A percentile compares a stretch with the other conserved stretches of the same genome.
Conservation (phyloP, 1,140 invertebrate species). For the Mycetomoellerius zeteki region DNA sequence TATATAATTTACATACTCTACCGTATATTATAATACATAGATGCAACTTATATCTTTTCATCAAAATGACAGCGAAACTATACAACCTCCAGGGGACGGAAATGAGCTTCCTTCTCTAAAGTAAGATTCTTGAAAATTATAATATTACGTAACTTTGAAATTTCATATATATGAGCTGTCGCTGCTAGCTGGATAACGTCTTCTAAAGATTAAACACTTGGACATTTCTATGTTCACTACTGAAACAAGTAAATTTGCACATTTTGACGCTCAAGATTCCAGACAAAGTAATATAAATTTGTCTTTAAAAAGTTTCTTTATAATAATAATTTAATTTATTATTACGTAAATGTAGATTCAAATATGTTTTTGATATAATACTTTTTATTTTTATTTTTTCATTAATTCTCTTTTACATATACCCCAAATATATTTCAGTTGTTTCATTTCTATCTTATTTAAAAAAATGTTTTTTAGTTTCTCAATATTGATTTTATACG, state of each 20-base stretch:
- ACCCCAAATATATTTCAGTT: neutral
- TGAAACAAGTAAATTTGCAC: neutral
- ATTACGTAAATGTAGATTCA: neutral
- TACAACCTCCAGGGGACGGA: neutral
- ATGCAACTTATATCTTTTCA: conserved; percentile 3
- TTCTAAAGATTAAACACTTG: conserved; percentile 10
- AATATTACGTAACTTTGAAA: neutral
- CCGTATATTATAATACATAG: neutral
- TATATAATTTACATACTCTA: neutral
- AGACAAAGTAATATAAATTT: neutral
- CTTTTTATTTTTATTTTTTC: conserved; percentile 17
- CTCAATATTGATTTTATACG: neutral
- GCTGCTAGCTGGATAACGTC: neutral
- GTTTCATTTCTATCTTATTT: neutral
- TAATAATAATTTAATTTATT: neutral
- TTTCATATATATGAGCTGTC: neutral
- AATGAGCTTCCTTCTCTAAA: conserved; percentile 13
- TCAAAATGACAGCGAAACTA: neutral
- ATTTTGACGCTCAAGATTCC: neutral
- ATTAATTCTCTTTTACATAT: neutral
- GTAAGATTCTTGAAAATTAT: neutral
- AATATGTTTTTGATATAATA: neutral
- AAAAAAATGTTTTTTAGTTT: neutral
- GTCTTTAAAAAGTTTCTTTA: neutral
- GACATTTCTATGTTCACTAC: neutral